Percentiles rank a stretch among this genome's conserved stretches.
These are phyloP conservation scores for Mormyrops boulengeri DNA, from an alignment of 2,797 vertebrate genomes.

Conservation along the genomic window DNA sequence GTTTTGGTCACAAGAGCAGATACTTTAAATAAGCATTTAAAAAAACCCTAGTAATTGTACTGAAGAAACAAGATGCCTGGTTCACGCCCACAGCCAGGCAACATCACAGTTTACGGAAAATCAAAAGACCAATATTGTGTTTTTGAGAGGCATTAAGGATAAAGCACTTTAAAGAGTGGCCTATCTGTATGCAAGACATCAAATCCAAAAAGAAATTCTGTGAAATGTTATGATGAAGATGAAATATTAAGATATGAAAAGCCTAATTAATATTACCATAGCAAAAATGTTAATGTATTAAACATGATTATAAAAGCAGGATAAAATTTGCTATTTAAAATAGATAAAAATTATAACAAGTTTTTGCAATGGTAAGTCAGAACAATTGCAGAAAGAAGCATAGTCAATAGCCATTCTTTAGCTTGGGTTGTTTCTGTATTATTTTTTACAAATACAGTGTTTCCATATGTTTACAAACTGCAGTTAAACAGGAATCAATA, in stretches of 20 bases:
- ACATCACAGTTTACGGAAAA: neutral
- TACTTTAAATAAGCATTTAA: neutral
- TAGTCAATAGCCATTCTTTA: neutral
- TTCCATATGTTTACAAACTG: neutral
- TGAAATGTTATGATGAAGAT: neutral
- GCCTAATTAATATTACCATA: neutral
- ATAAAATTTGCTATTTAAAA: neutral
- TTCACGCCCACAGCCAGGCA: neutral
- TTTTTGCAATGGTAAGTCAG: neutral
- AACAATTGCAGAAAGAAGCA: neutral
- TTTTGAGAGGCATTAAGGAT: neutral
- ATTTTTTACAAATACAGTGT: neutral
- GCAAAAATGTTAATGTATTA: neutral
- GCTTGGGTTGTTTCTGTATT: neutral
- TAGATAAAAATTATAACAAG: neutral
- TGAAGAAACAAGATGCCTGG: neutral
- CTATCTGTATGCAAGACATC: neutral
- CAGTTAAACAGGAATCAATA: neutral
- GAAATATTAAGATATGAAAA: neutral
- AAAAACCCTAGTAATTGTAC: neutral
- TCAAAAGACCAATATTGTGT: neutral
- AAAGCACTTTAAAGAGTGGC: neutral
- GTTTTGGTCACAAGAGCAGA: neutral
- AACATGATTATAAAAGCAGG: neutral
- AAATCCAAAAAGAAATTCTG: neutral